A percentile compares a stretch with the other conserved stretches of the same genome.
These are phyloP conservation scores for Drosophila dives DNA, from an alignment of 2,888 invertebrate genomes.

Conservation along the genomic window DNA sequence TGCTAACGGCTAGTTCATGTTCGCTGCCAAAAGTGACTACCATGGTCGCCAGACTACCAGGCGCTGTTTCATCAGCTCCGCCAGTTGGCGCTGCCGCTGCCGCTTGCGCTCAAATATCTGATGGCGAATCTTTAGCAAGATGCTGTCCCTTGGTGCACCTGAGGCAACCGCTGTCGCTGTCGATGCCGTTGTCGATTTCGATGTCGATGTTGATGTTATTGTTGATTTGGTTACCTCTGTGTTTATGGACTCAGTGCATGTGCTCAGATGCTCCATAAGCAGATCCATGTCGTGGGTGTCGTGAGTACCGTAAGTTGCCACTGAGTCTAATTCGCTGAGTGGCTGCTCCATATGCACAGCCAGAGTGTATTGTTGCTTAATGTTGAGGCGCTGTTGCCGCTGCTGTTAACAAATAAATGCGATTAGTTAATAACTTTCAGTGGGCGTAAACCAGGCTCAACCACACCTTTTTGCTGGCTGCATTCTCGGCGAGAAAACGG, in stretches of 20 bases:
- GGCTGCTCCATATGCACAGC: slow-evolving; percentile 17
- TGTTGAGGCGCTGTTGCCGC: slow-evolving; percentile 56
- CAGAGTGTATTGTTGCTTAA: slow-evolving; percentile 26
- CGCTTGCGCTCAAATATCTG: slow-evolving; percentile 83
- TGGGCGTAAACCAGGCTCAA: background rate
- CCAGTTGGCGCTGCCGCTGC: slow-evolving; percentile 74
- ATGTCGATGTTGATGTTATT: slow-evolving; percentile 21
- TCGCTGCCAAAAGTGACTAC: slow-evolving; percentile 40
- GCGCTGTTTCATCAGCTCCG: slow-evolving; percentile 68
- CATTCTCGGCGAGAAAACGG: slow-evolving; percentile 82
- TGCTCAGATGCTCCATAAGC: slow-evolving; percentile 50
- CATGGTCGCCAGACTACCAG: slow-evolving; percentile 83
- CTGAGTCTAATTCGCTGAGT: slow-evolving; percentile 27
- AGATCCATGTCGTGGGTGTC: slow-evolving; percentile 46
- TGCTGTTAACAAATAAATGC: background rate
- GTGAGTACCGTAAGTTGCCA: slow-evolving; percentile 10
- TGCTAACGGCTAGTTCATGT: slow-evolving; percentile 8
- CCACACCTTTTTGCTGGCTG: slow-evolving; percentile 76
- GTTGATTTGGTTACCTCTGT: slow-evolving; percentile 23
- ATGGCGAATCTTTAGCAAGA: slow-evolving; percentile 82
- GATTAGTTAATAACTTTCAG: slow-evolving; percentile 4
- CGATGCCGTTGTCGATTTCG: slow-evolving; percentile 18
- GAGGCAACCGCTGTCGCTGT: slow-evolving; percentile 9
- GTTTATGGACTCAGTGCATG: slow-evolving; percentile 22
- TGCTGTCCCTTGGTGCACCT: slow-evolving; percentile 61